A percentile compares a stretch with the other conserved stretches of the same genome.
Conservation (phyloP, 2,888 invertebrate genomes). For the Phortica magna region DNA sequence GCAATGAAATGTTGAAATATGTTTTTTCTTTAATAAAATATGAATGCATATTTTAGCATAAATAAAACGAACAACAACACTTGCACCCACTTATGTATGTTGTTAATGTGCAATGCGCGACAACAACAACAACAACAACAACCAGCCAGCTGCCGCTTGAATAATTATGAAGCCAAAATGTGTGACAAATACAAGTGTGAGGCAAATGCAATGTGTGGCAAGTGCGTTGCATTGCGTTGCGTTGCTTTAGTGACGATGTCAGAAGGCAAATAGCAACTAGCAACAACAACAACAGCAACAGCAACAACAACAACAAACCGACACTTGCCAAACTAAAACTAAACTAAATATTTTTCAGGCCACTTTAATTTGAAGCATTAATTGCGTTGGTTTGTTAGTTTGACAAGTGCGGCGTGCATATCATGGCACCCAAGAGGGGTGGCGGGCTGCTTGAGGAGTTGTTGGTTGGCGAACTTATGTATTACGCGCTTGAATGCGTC, state of each 20-base stretch:
- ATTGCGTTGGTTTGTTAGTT: slow-evolving; percentile 18
- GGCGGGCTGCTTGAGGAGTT: background rate
- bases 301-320: background rate
- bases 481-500: slow-evolving; percentile 2
- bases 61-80: no score
- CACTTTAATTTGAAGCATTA: slow-evolving; percentile 8
- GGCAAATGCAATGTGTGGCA: background rate
- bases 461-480: background rate
- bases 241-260: no score
- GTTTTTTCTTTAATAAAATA: no score
- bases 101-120: background rate
- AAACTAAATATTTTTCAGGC: background rate
- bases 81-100: background rate
- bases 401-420: background rate
- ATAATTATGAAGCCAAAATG: background rate
- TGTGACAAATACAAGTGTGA: background rate
- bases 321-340: background rate
- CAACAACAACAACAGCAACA: slow-evolving; percentile 32
- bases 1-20: no score
- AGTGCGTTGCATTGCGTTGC: background rate
- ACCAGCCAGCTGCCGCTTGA: background rate
- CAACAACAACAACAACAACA: background rate
- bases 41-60: no score
- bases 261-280: slow-evolving; percentile 12
- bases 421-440: no score